Evolutionary conservation across 53 echinoderm and acorn worm species (phyloP).

Genomic region (Holothuria scabra): DNA sequence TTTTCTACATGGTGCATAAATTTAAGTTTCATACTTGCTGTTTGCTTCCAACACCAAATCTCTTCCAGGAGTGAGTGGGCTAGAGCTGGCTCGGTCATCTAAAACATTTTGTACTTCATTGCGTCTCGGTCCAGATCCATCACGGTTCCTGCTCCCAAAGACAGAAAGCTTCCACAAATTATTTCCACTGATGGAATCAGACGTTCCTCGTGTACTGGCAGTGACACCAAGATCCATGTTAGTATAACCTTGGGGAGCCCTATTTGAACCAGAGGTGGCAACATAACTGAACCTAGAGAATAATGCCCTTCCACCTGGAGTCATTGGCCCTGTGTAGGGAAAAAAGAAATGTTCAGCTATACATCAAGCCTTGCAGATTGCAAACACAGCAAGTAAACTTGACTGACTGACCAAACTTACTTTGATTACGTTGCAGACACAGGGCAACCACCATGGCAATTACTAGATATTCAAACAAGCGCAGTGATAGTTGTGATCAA

Average conservation of each 20-base stretch:
- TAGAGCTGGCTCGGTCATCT: background rate
- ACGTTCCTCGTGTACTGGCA: background rate
- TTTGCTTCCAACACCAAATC: conserved; percentile 18
- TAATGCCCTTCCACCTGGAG: background rate
- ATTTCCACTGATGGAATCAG: background rate
- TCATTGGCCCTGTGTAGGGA: no score
- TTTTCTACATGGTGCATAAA: no score
- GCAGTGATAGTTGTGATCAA: no score
- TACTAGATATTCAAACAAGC: no score
- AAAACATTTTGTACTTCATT: conserved; percentile 18
- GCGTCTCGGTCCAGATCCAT: conserved; percentile 26
- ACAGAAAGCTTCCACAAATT: conserved; percentile 37
- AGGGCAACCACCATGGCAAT: no score
- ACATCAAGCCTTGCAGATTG: no score
- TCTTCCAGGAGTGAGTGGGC: background rate
- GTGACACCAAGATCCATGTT: conserved; percentile 21
- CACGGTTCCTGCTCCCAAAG: conserved; percentile 33
- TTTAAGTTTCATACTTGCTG: background rate
- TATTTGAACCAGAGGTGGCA: background rate
- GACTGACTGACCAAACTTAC: no score
- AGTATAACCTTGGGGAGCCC: background rate
- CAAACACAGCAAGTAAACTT: no score
- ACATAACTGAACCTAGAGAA: background rate
- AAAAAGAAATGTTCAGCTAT: no score
- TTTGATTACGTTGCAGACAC: no score